phyloP scores from a whole-genome alignment of 2,888 invertebrate genomes.

The Gastracanthus pulcherrimus region DNA sequence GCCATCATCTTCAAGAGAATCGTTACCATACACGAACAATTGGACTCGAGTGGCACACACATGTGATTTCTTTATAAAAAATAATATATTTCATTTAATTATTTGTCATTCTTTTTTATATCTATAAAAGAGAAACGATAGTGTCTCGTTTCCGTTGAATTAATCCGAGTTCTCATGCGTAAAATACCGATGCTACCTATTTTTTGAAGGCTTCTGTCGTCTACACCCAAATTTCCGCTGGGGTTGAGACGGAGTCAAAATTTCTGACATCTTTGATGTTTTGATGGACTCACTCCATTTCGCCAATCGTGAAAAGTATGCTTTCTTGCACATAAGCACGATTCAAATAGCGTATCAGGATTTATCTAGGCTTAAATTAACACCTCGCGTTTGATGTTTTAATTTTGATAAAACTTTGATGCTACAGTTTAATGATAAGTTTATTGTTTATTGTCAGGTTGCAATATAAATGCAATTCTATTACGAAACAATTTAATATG shows the following conservation, averaged over 20 bases:
- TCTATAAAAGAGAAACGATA: slow-evolving; percentile 22
- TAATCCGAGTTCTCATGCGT: slow-evolving; percentile 1
- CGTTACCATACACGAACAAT: background rate
- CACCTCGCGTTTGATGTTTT: background rate
- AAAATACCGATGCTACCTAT: slow-evolving; percentile 20
- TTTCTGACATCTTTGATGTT: background rate
- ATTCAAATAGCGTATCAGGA: background rate
- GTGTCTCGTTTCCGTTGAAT: slow-evolving; percentile 26
- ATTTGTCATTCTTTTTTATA: background rate
- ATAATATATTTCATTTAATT: slow-evolving; percentile 15
- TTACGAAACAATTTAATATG: background rate
- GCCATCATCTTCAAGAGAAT: background rate
- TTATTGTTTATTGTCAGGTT: slow-evolving; percentile 29
- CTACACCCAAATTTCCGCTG: background rate
- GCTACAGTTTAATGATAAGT: background rate
- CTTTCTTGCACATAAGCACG: background rate
- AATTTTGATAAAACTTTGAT: background rate
- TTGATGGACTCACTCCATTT: background rate
- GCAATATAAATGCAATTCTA: slow-evolving; percentile 33
- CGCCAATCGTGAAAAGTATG: background rate
- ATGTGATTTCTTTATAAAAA: background rate
- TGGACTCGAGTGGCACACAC: background rate
- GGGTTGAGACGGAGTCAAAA: background rate
- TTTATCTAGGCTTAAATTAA: background rate
- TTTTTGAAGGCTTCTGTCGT: background rate